These are phyloP conservation scores for Riparia riparia DNA, from an alignment of 2,113 vertebrate species.

Conservation along the genomic window DNA sequence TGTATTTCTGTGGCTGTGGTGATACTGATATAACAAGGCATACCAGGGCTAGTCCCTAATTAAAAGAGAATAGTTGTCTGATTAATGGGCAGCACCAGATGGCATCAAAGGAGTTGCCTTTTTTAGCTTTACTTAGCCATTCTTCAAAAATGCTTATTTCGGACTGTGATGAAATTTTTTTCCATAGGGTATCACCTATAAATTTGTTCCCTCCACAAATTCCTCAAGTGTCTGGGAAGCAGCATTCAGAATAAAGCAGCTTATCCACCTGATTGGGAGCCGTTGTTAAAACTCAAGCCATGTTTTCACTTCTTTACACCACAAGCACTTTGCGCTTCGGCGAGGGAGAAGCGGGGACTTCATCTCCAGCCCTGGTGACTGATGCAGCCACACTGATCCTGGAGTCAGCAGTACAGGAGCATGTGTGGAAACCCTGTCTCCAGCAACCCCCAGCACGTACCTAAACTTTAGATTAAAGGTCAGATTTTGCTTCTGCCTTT, in stretches of 20 bases:
- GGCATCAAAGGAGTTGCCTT: neutral
- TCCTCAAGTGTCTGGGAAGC: neutral
- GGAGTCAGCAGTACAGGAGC: neutral
- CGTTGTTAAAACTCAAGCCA: fast-evolving
- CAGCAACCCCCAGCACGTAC: neutral
- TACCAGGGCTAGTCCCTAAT: neutral
- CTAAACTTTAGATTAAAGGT: conserved; percentile 45
- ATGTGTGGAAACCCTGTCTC: neutral
- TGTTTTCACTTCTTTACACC: neutral
- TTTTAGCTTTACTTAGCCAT: conserved; percentile 5
- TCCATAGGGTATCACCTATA: neutral
- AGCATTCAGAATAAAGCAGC: neutral
- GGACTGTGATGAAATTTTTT: neutral
- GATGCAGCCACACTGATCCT: fast-evolving
- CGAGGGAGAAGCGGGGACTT: neutral
- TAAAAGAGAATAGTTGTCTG: conserved; percentile 17
- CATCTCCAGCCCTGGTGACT: neutral
- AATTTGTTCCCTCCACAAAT: fast-evolving
- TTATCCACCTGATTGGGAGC: neutral
- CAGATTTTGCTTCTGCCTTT: neutral
- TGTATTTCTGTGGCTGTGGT: neutral
- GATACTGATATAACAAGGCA: neutral
- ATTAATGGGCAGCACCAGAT: conserved; percentile 37
- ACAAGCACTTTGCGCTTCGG: neutral
- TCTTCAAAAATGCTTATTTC: conserved; percentile 23